Percentiles rank a stretch among this genome's conserved stretches.
These are phyloP conservation scores for Ifrita kowaldi DNA, from an alignment of 2,113 vertebrate species.

Conservation along the genomic window DNA sequence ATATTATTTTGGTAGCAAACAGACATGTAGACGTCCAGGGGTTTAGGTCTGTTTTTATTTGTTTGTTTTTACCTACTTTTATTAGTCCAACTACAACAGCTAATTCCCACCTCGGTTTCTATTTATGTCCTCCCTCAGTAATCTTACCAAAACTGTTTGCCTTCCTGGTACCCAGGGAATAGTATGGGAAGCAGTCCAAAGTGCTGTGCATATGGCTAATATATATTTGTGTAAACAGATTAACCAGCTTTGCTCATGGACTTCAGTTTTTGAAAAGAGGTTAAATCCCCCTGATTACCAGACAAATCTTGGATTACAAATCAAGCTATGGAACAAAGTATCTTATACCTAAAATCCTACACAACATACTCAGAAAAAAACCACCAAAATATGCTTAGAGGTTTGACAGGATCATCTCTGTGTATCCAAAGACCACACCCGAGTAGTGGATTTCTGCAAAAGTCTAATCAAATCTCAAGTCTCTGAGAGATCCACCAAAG, in stretches of 20 bases:
- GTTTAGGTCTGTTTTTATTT: not conserved
- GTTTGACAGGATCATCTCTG: not conserved
- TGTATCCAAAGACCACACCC: not conserved
- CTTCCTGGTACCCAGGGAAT: not conserved
- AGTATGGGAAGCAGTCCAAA: not conserved
- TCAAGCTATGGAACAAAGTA: not conserved
- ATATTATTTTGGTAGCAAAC: not conserved
- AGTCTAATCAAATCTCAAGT: not conserved
- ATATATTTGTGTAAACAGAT: not conserved
- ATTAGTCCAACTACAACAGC: accelerated
- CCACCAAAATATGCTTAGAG: not conserved
- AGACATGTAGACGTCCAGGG: not conserved
- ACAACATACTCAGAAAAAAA: not conserved
- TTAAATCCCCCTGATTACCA: not conserved
- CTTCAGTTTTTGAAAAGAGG: not conserved
- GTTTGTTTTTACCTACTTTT: not conserved
- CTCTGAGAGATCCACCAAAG: not conserved
- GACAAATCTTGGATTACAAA: not conserved
- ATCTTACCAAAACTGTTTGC: not conserved
- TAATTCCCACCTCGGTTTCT: not conserved
- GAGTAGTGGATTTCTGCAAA: not conserved
- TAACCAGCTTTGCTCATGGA: not conserved
- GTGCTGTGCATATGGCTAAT: not conserved
- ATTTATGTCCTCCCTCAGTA: not conserved
- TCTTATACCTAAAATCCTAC: not conserved